phyloP scores from a whole-genome alignment of 1,140 invertebrate genomes.

The Bombus superbus region DNA sequence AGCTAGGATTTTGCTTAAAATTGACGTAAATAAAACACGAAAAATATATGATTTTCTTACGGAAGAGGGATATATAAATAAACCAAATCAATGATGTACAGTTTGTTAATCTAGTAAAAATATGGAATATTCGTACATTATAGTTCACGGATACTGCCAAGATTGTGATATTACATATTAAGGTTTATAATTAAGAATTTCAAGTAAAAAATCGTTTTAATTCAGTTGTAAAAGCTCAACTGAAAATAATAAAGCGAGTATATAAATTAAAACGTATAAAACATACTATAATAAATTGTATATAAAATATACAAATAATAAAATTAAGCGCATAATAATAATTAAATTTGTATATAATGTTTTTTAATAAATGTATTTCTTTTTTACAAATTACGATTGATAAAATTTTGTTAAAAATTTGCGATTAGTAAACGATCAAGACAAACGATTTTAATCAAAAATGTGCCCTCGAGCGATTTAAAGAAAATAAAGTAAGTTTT shows the following conservation, averaged over 20 bases:
- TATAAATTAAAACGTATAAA: background rate
- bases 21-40: constrained; percentile 96
- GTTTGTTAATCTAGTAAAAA: background rate
- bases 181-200: constrained; percentile 6
- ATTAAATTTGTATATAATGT: constrained; percentile 12
- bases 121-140: background rate
- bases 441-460: background rate
- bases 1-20: constrained; percentile 92
- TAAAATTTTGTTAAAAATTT: constrained; percentile 20
- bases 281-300: background rate
- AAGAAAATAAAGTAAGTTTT: background rate
- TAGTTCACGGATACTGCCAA: background rate
- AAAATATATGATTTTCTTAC: constrained; percentile 94
- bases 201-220: background rate
- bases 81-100: constrained; percentile 74
- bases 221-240: background rate
- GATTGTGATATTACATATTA: constrained; percentile 49
- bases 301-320: background rate
- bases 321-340: background rate
- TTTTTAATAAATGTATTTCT: constrained; percentile 5
- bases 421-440: background rate
- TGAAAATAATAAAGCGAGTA: constrained; percentile 3
- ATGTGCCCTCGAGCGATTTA: background rate
- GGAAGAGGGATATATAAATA: constrained; percentile 87
- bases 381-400: background rate